Evolutionary conservation across 2,113 vertebrate genomes (phyloP), one percentile per base, ranked within the genome.

Genomic region (Fulmarus glacialis): DNA sequence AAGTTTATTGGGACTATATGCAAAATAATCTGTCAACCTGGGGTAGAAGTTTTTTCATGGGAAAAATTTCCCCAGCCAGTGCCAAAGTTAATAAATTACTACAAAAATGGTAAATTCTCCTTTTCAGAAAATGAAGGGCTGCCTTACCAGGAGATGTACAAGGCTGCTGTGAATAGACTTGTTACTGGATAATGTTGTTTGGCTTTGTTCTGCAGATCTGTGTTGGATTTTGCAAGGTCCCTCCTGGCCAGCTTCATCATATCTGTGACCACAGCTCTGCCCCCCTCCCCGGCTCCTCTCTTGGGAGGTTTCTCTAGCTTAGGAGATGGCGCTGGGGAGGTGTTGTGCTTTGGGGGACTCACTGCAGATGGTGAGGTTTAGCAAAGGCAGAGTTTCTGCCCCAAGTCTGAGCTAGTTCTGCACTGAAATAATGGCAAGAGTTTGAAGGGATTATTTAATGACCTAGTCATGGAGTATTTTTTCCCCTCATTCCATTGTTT

Each of bases 351-450:
- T 67, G 34, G 29, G 58, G 48, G 7, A 55, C 27, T 74, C 4
- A 0, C 47, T 81, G 67, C 36, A 58, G 47, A 36, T 4, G 12
- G 53, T 24, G n/a, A 64, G 15, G 14, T 56, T 92, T 38, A 82
- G 66, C 40, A 88, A 74, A 80, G 19, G 40, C 18, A 26, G 58
- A 23, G n/a, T 80, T 92, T 80, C 47, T 90, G 58, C 66, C 80
- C 74, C 89, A 83, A 53, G 67, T 77, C 80, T 83, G 82, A 96
- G 80, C 86, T 95, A 48, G 71, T 96, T 72, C 79, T 92, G 62
- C 15, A 18, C 67, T 66, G 74, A 79, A 94, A 72, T 64, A 88
- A 63, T 70, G 21, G 1, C n/a, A 40, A 82, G 38, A 47, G 56
- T 79, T 79, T 62, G 74, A 85, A 85, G 52, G 60, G 66, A 22